Base-by-base conservation (phyloP, 2,113 vertebrate species). In the Clarias magur region DNA sequence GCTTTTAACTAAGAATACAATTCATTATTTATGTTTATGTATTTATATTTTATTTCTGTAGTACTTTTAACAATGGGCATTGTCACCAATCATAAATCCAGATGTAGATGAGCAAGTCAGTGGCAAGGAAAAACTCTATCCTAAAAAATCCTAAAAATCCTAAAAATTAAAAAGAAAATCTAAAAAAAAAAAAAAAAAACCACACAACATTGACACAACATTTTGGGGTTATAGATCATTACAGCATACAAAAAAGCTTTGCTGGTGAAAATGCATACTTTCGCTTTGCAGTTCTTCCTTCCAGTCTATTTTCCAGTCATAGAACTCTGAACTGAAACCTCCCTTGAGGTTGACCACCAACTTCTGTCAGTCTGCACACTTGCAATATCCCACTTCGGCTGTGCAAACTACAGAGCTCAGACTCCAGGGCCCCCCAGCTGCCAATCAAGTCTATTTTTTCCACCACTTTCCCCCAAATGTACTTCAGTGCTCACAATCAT, bases 201-300 rank as follows among this genome's bases (percentile, higher is more conserved):
- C 34, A 1, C 1, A 34, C 12, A 30, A 68, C 30, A 68, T 0
- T 11, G 9, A 11, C 19, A 75, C 16, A 75, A 48, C 15, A 76
- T n/a, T 5, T 23, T 8, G 11, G 4, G 9, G n/a, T 53, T 76
- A n/a, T 54, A 27, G 27, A 54, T 78, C 13, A 76, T 53, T 79
- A n/a, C 8, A 59, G 13, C 59, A 19, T 76, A 85, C 65, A 68
- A 78, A 84, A 84, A 17, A 48, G 54, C 30, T 5, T 48, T 63
- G 68, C 79, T 78, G 67, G 54, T 53, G 72, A 56, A 59, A 88
- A 82, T 73, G 85, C 75, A 85, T 80, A 88, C 84, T 88, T 88
- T 84, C 38, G 79, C 85, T 88, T 56, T 86, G 25, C 56, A 78
- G 25, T 83, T 82, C 9, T 65, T 87, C 21, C 27, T 34, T 67